Evolutionary conservation across 2,113 vertebrate species (phyloP).

Genomic region (Brachyistius frenatus): DNA sequence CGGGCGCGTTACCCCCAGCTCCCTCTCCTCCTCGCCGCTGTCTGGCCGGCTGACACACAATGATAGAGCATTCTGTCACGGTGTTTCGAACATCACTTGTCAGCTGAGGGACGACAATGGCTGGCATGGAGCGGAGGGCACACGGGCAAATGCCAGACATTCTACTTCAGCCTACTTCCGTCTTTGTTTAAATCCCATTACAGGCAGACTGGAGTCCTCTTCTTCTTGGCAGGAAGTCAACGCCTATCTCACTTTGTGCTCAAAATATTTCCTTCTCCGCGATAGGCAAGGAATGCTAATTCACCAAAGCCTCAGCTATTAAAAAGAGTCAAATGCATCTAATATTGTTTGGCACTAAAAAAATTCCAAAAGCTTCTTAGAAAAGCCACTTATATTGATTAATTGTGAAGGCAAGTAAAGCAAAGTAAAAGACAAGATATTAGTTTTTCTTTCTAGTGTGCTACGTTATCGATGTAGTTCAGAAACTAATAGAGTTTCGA

Average conservation of each 20-base stretch:
- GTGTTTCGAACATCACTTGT: constrained; percentile 68
- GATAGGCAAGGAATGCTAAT: constrained; percentile 34
- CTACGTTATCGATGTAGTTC: constrained; percentile 9
- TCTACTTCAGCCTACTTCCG: constrained; percentile 52
- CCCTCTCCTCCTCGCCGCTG: constrained; percentile 50
- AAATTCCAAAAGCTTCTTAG: constrained; percentile 29
- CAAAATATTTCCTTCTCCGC: constrained; percentile 10
- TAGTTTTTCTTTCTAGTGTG: constrained; percentile 9
- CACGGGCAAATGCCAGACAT: constrained; percentile 10
- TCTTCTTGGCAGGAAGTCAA: constrained; percentile 51
- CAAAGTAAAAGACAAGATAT: constrained; percentile 1
- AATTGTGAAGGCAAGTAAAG: constrained; percentile 20
- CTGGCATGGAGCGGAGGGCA: constrained; percentile 50
- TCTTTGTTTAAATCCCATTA: constrained; percentile 73
- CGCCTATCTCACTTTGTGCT: constrained; percentile 32
- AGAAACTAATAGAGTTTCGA: constrained; percentile 1
- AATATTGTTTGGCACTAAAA: constrained; percentile 42
- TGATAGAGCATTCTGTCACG: constrained; percentile 68
- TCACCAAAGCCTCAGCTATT: constrained; percentile 34
- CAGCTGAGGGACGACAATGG: constrained; percentile 68
- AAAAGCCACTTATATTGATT: constrained; percentile 48
- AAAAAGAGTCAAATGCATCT: constrained; percentile 31
- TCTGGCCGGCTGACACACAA: constrained; percentile 67
- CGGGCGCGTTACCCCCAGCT: constrained; percentile 58
- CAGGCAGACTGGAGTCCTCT: constrained; percentile 41